A percentile compares a stretch with the other conserved stretches of the same genome.
phyloP scores from a whole-genome alignment of 2,888 invertebrate genomes.

The Lagria hirta region DNA sequence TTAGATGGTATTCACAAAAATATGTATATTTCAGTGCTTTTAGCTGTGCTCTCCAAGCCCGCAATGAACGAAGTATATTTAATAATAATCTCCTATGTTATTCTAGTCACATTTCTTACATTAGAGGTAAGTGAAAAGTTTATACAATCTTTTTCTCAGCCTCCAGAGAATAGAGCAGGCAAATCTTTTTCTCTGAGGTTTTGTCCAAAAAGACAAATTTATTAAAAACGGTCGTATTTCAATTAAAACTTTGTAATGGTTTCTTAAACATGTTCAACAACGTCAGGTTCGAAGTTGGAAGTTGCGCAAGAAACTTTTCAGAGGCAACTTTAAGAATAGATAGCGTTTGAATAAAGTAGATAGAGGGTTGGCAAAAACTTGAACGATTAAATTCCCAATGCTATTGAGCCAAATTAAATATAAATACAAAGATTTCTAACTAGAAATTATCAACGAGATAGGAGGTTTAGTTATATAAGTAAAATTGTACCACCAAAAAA shows the following conservation, averaged over 20 bases:
- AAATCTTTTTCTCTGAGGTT: constrained; percentile 2
- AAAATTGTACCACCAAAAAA: too few relatives aligned
- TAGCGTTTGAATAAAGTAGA: too few relatives aligned
- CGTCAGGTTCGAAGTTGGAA: constrained; percentile 16
- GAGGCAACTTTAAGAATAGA: too few relatives aligned
- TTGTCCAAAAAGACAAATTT: constrained; percentile 9
- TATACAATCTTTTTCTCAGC: neutral
- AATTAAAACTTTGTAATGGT: constrained; percentile 25
- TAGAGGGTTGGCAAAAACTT: too few relatives aligned
- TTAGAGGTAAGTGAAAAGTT: constrained; percentile 59
- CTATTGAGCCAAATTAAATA: too few relatives aligned
- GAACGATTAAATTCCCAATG: too few relatives aligned
- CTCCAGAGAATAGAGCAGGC: too few relatives aligned
- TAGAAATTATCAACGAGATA: too few relatives aligned
- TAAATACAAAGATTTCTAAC: too few relatives aligned
- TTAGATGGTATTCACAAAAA: neutral
- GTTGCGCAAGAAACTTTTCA: constrained; percentile 14
- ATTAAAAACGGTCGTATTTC: constrained; percentile 14
- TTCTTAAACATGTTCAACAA: constrained; percentile 23
- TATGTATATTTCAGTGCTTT: constrained; percentile 61
- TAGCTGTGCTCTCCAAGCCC: constrained; percentile 75
- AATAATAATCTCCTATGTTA: constrained; percentile 79
- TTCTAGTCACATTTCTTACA: constrained; percentile 75
- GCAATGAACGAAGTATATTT: constrained; percentile 88
- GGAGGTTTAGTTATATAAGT: too few relatives aligned